Evolutionary conservation across 2,888 invertebrate species (phyloP).

Genomic region (Junonia oenone): DNA sequence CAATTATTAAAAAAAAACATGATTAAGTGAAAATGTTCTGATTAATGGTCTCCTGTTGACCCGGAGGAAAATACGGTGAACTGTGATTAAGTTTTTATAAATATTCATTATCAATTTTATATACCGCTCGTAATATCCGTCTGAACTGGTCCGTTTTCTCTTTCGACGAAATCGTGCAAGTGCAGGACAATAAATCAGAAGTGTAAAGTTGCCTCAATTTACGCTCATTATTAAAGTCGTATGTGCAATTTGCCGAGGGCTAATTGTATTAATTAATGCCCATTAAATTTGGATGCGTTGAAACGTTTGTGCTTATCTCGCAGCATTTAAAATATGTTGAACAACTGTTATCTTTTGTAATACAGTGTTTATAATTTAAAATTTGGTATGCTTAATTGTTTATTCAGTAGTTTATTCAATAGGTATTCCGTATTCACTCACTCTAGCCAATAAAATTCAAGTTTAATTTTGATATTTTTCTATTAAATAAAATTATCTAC

Average conservation of each 20-base stretch:
- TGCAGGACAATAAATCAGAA: slow-evolving; percentile 77
- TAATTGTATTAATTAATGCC: slow-evolving; percentile 78
- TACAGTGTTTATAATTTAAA: slow-evolving; percentile 31
- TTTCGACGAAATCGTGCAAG: slow-evolving; percentile 75
- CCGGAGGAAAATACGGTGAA: slow-evolving; percentile 56
- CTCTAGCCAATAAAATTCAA: background rate
- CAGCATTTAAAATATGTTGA: slow-evolving; percentile 47
- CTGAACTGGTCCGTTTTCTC: slow-evolving; percentile 76
- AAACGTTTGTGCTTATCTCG: slow-evolving; percentile 50
- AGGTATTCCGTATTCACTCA: too few species aligned
- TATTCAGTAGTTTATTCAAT: too few species aligned
- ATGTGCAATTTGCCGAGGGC: slow-evolving; percentile 73
- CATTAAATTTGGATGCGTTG: slow-evolving; percentile 69
- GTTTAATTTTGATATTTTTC: background rate
- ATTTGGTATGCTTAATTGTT: background rate
- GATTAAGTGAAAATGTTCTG: slow-evolving; percentile 70
- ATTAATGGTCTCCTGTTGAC: slow-evolving; percentile 65
- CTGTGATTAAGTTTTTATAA: slow-evolving; percentile 74
- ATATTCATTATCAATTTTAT: slow-evolving; percentile 76
- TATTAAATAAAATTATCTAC: too few species aligned
- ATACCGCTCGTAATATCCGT: slow-evolving; percentile 67
- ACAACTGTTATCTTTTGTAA: slow-evolving; percentile 29
- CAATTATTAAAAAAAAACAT: slow-evolving; percentile 43
- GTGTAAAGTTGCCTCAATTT: slow-evolving; percentile 77
- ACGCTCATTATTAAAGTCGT: slow-evolving; percentile 75